A percentile compares a stretch with the other conserved stretches of the same genome.
Evolutionary conservation across 2,888 invertebrate genomes (phyloP).

Genomic region (Protonemura montana): DNA sequence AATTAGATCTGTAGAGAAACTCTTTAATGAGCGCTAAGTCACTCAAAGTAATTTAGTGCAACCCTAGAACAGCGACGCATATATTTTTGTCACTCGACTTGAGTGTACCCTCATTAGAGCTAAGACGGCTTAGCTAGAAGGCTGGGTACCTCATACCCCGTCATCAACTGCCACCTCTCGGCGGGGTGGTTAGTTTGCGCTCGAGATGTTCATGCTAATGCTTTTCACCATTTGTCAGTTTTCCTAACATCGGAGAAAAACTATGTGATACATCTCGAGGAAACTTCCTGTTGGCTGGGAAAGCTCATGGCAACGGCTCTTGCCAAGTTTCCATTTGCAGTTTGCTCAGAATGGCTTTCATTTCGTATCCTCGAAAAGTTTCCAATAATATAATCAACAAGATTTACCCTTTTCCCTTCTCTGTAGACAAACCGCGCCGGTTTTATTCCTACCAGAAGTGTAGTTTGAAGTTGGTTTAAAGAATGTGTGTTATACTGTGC

Average conservation of each 20-base stretch:
- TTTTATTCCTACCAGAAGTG: not conserved
- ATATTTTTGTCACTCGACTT: not conserved
- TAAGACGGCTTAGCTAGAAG: constrained; percentile 4
- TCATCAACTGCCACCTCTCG: not conserved
- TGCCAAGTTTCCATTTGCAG: constrained; percentile 12
- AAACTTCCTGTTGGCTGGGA: not conserved
- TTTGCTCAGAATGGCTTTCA: not conserved
- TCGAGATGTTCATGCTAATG: not conserved
- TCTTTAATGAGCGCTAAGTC: constrained; percentile 12
- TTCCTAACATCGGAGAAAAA: not conserved
- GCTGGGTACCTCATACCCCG: not conserved
- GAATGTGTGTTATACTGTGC: not conserved
- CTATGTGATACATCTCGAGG: not conserved
- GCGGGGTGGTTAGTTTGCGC: not conserved
- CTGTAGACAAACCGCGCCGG: not conserved
- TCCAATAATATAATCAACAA: constrained; percentile 12
- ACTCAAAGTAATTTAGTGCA: constrained; percentile 2
- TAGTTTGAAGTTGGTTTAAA: not conserved
- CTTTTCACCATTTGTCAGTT: not conserved
- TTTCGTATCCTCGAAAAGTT: not conserved
- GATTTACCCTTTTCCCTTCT: not conserved
- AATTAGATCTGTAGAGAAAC: constrained; percentile 12
- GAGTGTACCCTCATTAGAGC: constrained; percentile 20
- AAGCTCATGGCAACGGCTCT: not conserved
- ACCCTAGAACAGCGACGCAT: constrained; percentile 1